phyloP scores from a whole-genome alignment of 2,113 vertebrate species.

The Pangasianodon gigas region DNA sequence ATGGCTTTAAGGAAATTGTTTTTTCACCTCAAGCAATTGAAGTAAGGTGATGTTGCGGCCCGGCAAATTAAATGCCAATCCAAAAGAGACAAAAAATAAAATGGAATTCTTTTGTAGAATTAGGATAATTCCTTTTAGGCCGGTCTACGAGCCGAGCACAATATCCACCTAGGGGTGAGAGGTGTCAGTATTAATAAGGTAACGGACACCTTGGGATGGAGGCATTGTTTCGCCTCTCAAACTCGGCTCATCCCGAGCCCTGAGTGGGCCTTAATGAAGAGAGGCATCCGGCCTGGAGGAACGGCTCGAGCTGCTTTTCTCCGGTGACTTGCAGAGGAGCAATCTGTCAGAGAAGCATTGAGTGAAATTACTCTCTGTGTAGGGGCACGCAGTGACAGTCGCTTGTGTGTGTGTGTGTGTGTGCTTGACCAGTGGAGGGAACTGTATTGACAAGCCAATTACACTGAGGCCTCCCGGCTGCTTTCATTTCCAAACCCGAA shows the following conservation, averaged over 20 bases:
- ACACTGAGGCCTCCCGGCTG: slow-evolving; percentile 71
- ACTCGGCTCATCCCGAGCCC: slow-evolving; percentile 76
- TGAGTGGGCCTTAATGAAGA: slow-evolving; percentile 94
- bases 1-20: slow-evolving; percentile 68
- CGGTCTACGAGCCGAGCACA: slow-evolving; percentile 69
- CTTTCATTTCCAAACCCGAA: slow-evolving; percentile 83
- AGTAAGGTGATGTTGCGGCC: slow-evolving; percentile 59
- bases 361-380: slow-evolving; percentile 93
- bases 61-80: slow-evolving; percentile 64
- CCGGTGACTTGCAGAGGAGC: slow-evolving; percentile 88
- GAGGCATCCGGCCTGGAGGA: slow-evolving; percentile 84
- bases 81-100: slow-evolving; percentile 60
- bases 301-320: slow-evolving; percentile 89
- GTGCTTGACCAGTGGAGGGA: slow-evolving; percentile 74
- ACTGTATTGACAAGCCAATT: slow-evolving; percentile 96
- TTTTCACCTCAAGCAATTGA: slow-evolving; percentile 63
- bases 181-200: slow-evolving; percentile 77
- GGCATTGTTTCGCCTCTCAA: slow-evolving; percentile 71
- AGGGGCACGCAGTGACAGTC: slow-evolving; percentile 86
- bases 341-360: slow-evolving; percentile 95
- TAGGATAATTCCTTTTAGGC: slow-evolving; percentile 67
- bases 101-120: slow-evolving; percentile 73
- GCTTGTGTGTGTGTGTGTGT: slow-evolving; percentile 62
- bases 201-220: slow-evolving; percentile 67
- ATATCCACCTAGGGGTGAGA: slow-evolving; percentile 75